These are phyloP conservation scores for Cygnus buccinator DNA, from an alignment of 2,113 vertebrate species.

Conservation along the genomic window DNA sequence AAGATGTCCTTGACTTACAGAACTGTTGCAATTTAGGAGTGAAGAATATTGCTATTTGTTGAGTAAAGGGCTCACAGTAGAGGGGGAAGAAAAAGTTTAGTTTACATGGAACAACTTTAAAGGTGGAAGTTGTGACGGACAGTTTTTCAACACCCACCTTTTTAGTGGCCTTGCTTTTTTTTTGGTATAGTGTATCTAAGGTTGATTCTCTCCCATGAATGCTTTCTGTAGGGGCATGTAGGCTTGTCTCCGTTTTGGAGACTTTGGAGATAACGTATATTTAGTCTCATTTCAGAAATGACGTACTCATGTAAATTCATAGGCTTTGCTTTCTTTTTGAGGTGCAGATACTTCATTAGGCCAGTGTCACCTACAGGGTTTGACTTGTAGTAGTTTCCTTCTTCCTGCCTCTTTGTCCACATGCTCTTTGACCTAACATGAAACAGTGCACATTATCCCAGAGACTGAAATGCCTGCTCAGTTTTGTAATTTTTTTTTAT, in stretches of 20 bases:
- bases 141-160: neutral
- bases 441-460: neutral
- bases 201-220: neutral
- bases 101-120: neutral
- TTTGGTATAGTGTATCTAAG: neutral
- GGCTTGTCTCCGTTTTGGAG: neutral
- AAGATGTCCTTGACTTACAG: neutral
- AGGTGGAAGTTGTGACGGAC: neutral
- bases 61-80: too few relatives aligned
- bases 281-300: neutral
- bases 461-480: neutral
- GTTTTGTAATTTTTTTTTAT: neutral
- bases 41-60: neutral
- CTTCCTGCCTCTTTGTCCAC: neutral
- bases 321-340: neutral
- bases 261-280: neutral
- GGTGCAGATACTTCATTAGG: neutral
- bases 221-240: neutral
- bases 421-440: fast-evolving
- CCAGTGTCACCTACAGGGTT: neutral
- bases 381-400: neutral
- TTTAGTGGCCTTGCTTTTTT: neutral
- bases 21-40: neutral
- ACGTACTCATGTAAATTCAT: neutral
- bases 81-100: neutral